These are phyloP conservation scores for Benthosema pterotum DNA, from an alignment of 2,797 vertebrate species.

Conservation along the genomic window DNA sequence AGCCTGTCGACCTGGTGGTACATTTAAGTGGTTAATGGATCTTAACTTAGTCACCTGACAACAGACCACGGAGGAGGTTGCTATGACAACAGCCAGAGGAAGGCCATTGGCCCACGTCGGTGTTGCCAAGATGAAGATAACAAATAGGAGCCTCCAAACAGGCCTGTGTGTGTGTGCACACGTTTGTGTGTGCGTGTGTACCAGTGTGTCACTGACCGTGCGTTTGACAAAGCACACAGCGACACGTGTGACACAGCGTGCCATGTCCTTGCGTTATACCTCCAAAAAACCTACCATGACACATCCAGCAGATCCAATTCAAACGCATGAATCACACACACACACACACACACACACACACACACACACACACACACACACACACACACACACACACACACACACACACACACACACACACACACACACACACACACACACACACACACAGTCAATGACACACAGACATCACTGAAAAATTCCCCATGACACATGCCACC, in stretches of 20 bases:
- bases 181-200: not conserved
- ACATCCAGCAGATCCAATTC: conserved; percentile 54
- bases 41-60: conserved; percentile 53
- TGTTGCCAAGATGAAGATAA: conserved; percentile 38
- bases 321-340: no score
- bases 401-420: conserved; percentile 44
- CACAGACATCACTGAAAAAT: conserved; percentile 69
- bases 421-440: conserved; percentile 21
- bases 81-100: conserved; percentile 41
- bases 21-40: conserved; percentile 29
- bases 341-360: conserved; percentile 21
- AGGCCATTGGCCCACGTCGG: conserved; percentile 32
- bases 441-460: conserved; percentile 23
- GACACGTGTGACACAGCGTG: not conserved
- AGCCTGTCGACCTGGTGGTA: not conserved
- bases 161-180: not conserved
- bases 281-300: conserved; percentile 55
- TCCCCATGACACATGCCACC: conserved; percentile 68
- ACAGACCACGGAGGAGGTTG: conserved; percentile 39
- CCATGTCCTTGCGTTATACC: conserved; percentile 50
- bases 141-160: not conserved
- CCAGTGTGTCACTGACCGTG: not conserved
- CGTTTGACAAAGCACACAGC: not conserved
- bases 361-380: conserved; percentile 37
- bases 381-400: conserved; percentile 47